phyloP scores from a whole-genome alignment of 1,140 invertebrate species.

The Drosophila bipectinata region DNA sequence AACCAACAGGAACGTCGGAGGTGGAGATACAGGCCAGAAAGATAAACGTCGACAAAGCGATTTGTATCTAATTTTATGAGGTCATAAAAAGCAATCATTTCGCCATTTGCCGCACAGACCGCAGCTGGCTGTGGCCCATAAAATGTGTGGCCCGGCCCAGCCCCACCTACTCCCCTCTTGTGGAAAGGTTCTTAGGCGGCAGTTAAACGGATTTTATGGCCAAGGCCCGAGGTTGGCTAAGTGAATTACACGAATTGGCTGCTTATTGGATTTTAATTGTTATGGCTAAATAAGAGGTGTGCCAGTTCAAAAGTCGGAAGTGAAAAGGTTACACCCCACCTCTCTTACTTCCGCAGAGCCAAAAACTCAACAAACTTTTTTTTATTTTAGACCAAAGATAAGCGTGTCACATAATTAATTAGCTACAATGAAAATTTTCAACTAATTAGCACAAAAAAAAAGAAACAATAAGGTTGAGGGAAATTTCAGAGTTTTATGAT shows the following conservation, averaged over 20 bases:
- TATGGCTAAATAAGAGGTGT: constrained; percentile 36
- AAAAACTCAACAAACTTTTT: constrained; percentile 27
- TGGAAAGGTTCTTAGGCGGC: constrained; percentile 69
- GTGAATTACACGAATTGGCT: constrained; percentile 78
- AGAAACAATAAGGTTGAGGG: constrained; percentile 30
- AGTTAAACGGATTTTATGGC: constrained; percentile 74
- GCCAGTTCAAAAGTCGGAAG: constrained; percentile 55
- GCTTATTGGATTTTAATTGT: constrained; percentile 78
- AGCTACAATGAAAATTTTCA: constrained; percentile 66
- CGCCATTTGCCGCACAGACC: constrained; percentile 74
- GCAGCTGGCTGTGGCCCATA: constrained; percentile 70
- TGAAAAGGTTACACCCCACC: constrained; percentile 21
- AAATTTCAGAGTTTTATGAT: constrained; percentile 19
- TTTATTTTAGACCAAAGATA: constrained; percentile 59
- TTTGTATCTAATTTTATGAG: constrained; percentile 83
- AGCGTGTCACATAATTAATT: constrained; percentile 82
- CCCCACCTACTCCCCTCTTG: constrained; percentile 3
- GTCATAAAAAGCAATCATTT: constrained; percentile 83
- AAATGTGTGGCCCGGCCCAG: constrained; percentile 50
- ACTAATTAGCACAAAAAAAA: constrained; percentile 74
- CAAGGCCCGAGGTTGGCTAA: constrained; percentile 47
- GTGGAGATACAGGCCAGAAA: constrained; percentile 34
- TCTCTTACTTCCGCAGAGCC: constrained; percentile 48
- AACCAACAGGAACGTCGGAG: constrained; percentile 1
- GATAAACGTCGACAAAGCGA: constrained; percentile 79